A percentile compares a stretch with the other conserved stretches of the same genome.
phyloP scores from a whole-genome alignment of 2,888 invertebrate species.

The Drosophila neutralis region DNA sequence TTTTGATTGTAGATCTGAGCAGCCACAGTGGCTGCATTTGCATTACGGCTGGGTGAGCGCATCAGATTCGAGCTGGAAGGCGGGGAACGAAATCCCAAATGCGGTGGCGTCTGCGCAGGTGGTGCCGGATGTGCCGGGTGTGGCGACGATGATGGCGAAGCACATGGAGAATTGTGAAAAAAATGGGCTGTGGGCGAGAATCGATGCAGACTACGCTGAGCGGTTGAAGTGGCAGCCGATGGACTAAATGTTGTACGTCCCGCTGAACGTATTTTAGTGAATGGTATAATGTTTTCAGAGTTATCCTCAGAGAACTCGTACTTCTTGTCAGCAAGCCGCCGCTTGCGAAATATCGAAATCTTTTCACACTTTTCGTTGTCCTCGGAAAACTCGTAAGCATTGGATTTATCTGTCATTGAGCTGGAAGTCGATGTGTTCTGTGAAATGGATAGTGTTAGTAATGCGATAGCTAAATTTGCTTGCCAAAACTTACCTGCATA shows the following conservation, averaged over 20 bases:
- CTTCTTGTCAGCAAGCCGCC: constrained; percentile 94
- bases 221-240: constrained; percentile 47
- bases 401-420: constrained; percentile 86
- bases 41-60: constrained; percentile 82
- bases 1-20: constrained; percentile 76
- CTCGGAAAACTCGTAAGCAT: constrained; percentile 93
- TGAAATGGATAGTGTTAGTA: not conserved
- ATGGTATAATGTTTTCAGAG: constrained; percentile 87
- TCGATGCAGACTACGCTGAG: constrained; percentile 69
- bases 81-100: constrained; percentile 82
- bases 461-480: not conserved
- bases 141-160: constrained; percentile 84
- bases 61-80: constrained; percentile 75
- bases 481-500: constrained; percentile 64
- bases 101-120: constrained; percentile 61
- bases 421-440: constrained; percentile 81
- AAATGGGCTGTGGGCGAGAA: constrained; percentile 75
- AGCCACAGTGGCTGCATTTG: constrained; percentile 62
- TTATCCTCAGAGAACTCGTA: constrained; percentile 95
- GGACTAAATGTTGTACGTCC: constrained; percentile 57
- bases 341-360: constrained; percentile 93
- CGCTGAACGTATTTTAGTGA: constrained; percentile 83
- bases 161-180: constrained; percentile 84
- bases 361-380: constrained; percentile 94
- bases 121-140: constrained; percentile 77